Conservation (phyloP, 2,888 invertebrate genomes). For the Drosophila macrothrix region DNA sequence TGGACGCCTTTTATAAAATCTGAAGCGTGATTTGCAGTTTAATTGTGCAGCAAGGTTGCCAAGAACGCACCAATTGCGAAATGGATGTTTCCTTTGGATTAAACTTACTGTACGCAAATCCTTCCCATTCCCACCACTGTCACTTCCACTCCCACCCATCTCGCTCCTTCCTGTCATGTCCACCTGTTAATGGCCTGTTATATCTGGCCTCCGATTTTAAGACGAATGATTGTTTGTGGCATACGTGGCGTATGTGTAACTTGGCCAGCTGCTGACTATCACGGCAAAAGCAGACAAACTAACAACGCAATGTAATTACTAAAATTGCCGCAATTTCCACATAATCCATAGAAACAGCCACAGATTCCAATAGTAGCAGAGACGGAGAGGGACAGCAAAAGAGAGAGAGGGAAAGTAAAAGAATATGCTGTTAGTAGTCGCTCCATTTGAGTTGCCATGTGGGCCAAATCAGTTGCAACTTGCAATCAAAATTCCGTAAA, state of each 20-base stretch:
- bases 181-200: slow-evolving; percentile 25
- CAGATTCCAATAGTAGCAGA: slow-evolving; percentile 2
- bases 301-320: slow-evolving; percentile 60
- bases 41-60: slow-evolving; percentile 75
- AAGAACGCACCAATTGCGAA: slow-evolving; percentile 56
- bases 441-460: slow-evolving; percentile 57
- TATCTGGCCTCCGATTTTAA: slow-evolving; percentile 5
- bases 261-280: slow-evolving; percentile 34
- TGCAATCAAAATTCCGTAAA: slow-evolving; percentile 74
- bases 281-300: slow-evolving; percentile 27
- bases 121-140: neutral
- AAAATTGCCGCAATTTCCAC: neutral
- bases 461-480: slow-evolving; percentile 63
- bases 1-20: slow-evolving; percentile 70
- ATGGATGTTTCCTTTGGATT: slow-evolving; percentile 44
- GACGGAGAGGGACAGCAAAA: neutral
- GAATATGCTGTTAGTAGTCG: slow-evolving; percentile 19
- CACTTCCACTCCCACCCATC: neutral
- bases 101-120: slow-evolving; percentile 13
- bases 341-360: neutral
- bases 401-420: too few relatives aligned
- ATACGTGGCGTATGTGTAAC: slow-evolving; percentile 54
- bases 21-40: slow-evolving; percentile 77
- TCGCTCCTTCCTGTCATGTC: neutral
- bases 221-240: slow-evolving; percentile 18